phyloP scores from a whole-genome alignment of 2,797 vertebrate species.

The Onychomys torridus region DNA sequence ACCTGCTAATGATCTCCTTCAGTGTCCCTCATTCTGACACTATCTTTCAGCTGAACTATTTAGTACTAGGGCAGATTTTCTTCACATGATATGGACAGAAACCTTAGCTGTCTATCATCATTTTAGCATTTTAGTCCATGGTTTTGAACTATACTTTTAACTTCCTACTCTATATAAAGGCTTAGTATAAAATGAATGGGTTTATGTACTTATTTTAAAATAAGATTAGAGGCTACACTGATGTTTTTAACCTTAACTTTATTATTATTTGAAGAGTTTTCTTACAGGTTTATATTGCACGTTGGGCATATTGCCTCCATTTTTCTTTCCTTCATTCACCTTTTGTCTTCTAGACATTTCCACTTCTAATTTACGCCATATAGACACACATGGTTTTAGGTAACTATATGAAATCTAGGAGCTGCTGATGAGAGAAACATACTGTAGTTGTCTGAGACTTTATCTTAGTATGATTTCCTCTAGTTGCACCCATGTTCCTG shows the following conservation, averaged over 20 bases:
- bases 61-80: slow-evolving; percentile 6
- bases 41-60: slow-evolving; percentile 28
- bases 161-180: not conserved
- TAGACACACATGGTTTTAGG: not conserved
- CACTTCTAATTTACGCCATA: not conserved
- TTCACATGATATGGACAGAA: not conserved
- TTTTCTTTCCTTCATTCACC: not conserved
- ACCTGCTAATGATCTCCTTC: not conserved
- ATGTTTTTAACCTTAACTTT: not conserved
- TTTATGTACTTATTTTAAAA: not conserved
- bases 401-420: not conserved
- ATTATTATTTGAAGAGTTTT: not conserved
- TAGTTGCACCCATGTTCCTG: not conserved
- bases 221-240: not conserved
- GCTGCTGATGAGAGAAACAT: not conserved
- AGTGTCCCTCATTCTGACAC: not conserved
- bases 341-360: not conserved
- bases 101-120: not conserved
- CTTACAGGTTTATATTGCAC: not conserved
- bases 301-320: not conserved
- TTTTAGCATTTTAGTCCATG: not conserved
- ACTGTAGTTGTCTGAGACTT: not conserved
- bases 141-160: slow-evolving; percentile 58
- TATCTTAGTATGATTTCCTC: not conserved
- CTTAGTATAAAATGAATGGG: not conserved